A percentile compares a stretch with the other conserved stretches of the same genome.
These are phyloP conservation scores for Actinopyga echinites DNA, from an alignment of 53 echinoderm and acorn worm species.

Conservation along the genomic window DNA sequence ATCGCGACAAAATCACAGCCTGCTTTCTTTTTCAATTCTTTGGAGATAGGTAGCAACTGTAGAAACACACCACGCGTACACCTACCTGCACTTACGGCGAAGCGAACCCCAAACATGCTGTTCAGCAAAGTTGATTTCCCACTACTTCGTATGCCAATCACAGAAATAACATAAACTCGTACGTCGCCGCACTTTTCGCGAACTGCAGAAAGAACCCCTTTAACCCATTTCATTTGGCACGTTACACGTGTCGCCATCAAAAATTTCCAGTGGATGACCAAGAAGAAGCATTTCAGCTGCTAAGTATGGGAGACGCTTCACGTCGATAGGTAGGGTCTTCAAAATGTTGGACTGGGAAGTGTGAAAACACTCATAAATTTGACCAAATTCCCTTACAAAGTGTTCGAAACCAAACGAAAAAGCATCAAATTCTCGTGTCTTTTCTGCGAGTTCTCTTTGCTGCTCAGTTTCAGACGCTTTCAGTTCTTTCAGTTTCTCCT, in stretches of 20 bases:
- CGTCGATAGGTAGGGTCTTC: too few species aligned
- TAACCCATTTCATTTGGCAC: conserved; percentile 34
- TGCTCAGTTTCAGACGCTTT: too few species aligned
- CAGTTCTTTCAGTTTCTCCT: too few species aligned
- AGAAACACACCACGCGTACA: conserved; percentile 20
- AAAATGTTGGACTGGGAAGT: too few species aligned
- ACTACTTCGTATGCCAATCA: conserved; percentile 33
- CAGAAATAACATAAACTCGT: neutral
- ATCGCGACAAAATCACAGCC: neutral
- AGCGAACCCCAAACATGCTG: too few species aligned
- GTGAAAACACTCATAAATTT: neutral
- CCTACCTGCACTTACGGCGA: too few species aligned
- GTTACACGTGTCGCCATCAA: conserved; percentile 12
- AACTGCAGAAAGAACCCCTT: neutral
- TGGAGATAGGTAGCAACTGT: neutral
- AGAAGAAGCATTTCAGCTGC: conserved; percentile 6
- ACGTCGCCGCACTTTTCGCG: neutral
- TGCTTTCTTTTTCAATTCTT: neutral
- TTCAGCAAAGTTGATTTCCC: conserved; percentile 18
- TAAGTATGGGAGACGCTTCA: neutral
- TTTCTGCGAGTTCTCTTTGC: too few species aligned
- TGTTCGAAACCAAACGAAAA: neutral
- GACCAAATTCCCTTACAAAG: neutral
- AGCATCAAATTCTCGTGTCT: neutral
- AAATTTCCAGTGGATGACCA: conserved; percentile 25